Percentiles rank a stretch among this genome's conserved stretches.
phyloP scores from a whole-genome alignment of 1,140 invertebrate species.

The Venturia canescens region DNA sequence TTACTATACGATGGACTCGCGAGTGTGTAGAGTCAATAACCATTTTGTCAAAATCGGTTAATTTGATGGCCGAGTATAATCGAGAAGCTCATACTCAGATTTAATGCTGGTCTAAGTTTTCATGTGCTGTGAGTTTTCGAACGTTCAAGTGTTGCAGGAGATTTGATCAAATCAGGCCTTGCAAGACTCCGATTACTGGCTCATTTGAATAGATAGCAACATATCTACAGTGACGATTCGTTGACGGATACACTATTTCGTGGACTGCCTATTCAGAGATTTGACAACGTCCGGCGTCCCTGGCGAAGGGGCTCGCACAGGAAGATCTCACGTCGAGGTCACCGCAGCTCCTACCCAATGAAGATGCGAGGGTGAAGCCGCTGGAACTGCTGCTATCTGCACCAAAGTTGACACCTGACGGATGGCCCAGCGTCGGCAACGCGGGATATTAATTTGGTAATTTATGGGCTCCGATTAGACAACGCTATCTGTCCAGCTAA shows the following conservation, averaged over 20 bases:
- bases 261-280: neutral
- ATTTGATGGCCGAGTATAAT: too few relatives aligned
- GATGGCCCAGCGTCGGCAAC: constrained; percentile 70
- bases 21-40: too few relatives aligned
- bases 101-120: too few relatives aligned
- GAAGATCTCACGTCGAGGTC: constrained; percentile 21
- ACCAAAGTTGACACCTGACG: constrained; percentile 72
- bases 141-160: too few relatives aligned
- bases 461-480: constrained; percentile 76
- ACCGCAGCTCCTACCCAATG: constrained; percentile 17
- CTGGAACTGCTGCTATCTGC: constrained; percentile 65
- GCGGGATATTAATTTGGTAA: constrained; percentile 77
- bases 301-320: neutral
- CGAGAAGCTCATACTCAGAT: too few relatives aligned
- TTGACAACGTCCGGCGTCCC: neutral
- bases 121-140: too few relatives aligned
- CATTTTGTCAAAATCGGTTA: too few relatives aligned
- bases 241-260: neutral
- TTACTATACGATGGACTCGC: neutral
- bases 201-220: too few relatives aligned
- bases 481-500: constrained; percentile 74
- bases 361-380: constrained; percentile 55
- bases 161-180: too few relatives aligned
- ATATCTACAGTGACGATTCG: neutral
- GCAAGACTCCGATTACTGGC: too few relatives aligned